phyloP scores from a whole-genome alignment of 2,888 invertebrate genomes.

The Bruchidius siliquastri region DNA sequence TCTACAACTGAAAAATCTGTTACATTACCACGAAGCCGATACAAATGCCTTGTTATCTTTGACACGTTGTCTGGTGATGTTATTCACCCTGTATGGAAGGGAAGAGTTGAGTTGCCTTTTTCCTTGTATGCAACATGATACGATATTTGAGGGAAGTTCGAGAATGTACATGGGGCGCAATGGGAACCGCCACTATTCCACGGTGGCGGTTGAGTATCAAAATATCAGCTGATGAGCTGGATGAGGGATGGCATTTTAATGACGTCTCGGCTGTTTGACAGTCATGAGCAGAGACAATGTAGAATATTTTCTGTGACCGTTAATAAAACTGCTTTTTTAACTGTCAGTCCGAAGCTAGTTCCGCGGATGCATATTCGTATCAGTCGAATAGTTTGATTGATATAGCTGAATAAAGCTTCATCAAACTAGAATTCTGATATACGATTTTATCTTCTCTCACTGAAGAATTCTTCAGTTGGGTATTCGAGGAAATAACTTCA shows the following conservation, averaged over 20 bases:
- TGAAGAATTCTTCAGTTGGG: too few species aligned
- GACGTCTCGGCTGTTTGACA: background rate
- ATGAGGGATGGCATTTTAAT: background rate
- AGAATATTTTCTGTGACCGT: too few species aligned
- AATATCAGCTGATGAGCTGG: background rate
- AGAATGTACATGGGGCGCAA: background rate
- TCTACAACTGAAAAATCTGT: background rate
- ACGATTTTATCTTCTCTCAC: too few species aligned
- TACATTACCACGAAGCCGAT: background rate
- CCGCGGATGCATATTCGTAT: too few species aligned
- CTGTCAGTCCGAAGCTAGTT: too few species aligned
- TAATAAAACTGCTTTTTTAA: too few species aligned
- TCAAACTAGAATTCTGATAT: too few species aligned
- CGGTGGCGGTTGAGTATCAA: background rate
- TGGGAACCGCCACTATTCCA: background rate
- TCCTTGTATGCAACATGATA: background rate
- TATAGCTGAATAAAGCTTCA: too few species aligned
- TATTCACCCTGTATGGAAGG: background rate
- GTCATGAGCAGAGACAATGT: background rate
- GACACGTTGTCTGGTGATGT: too few species aligned
- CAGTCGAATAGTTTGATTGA: too few species aligned
- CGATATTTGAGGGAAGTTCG: background rate
- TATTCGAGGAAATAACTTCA: too few species aligned
- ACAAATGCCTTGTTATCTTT: background rate
- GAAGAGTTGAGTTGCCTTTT: background rate